Evolutionary conservation across 2,888 invertebrate genomes (phyloP), one percentile per base, ranked within the genome.

Genomic region (Toxonevra muliebris): DNA sequence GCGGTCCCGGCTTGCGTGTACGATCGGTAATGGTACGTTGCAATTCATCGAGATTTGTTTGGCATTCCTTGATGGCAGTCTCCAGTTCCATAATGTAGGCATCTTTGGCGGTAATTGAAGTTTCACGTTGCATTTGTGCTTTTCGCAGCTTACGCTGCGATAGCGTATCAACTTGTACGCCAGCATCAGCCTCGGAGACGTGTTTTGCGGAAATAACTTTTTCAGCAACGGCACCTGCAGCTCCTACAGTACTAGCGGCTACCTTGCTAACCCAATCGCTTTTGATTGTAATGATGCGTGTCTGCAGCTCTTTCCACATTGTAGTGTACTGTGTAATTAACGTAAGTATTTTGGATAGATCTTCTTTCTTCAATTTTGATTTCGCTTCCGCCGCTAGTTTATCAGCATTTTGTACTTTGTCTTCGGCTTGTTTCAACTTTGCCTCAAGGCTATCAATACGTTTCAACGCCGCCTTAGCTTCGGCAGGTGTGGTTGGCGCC

Each of bases 131-230:
- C 57, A 90, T 78, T 30, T 77, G 79, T 0, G 78, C 78, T 61
- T 81, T 80, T 0, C 78, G 76, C 40, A 78, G 20, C 60, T 79
- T 81, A 54, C 87, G 87, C 60, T 87, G 87, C 0, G 89, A 89
- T 52, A 95, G 84, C 0, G 95, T 95, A 79, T 94, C 91, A 1
- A 95, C 95, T 87, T 95, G 95, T 7, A 93, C 90, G 0, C 91
- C 90, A 0, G 90, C 89, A 77, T 95, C 93, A 15, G 90, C 90
- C 79, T 93, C 93, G 83, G 92, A 91, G 82, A 88, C 90, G 9
- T 92, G 85, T 0, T 93, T 93, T 71, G 93, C 91, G 11, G 93
- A 92, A 86, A 93, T 89, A 1, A 89, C 87, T 54, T 88, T 86
- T 78, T 90, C 88, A 68, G 90, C 88, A 1, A 88, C 87, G 67